Conservation (phyloP, 2,888 invertebrate genomes). For the Drosophila crucigera region DNA sequence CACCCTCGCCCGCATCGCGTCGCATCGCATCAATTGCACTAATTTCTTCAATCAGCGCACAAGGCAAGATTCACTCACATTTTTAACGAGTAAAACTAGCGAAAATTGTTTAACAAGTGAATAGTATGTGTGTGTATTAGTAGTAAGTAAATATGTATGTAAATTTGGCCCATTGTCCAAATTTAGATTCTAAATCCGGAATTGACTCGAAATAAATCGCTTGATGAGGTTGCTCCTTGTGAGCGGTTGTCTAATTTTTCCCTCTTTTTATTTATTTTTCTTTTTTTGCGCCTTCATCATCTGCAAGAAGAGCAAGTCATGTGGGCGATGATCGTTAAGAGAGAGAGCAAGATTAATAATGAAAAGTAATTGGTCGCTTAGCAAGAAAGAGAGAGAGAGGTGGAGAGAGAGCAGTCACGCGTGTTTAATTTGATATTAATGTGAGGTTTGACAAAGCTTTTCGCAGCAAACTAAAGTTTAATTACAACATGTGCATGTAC, state of each 20-base stretch:
- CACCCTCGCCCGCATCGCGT: slow-evolving; percentile 53
- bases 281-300: slow-evolving; percentile 67
- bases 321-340: slow-evolving; percentile 46
- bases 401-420: slow-evolving; percentile 30
- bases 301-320: slow-evolving; percentile 57
- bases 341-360: slow-evolving; percentile 20
- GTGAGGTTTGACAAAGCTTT: slow-evolving; percentile 28
- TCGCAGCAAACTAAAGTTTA: slow-evolving; percentile 21
- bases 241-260: slow-evolving; percentile 3
- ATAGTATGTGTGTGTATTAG: slow-evolving; percentile 33
- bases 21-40: slow-evolving; percentile 74
- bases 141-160: slow-evolving; percentile 19
- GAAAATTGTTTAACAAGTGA: slow-evolving; percentile 74
- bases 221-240: slow-evolving; percentile 40
- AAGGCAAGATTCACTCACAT: slow-evolving; percentile 65
- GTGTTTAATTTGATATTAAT: slow-evolving; percentile 23
- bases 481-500: slow-evolving; percentile 17
- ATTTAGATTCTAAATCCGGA: slow-evolving; percentile 63
- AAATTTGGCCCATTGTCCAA: slow-evolving; percentile 60
- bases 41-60: slow-evolving; percentile 78
- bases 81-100: slow-evolving; percentile 76
- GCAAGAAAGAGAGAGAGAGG: slow-evolving; percentile 13
- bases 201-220: slow-evolving; percentile 52
- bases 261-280: background rate
- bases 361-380: slow-evolving; percentile 12